phyloP scores from a whole-genome alignment of 2,888 invertebrate genomes.

The Volucella zonaria region DNA sequence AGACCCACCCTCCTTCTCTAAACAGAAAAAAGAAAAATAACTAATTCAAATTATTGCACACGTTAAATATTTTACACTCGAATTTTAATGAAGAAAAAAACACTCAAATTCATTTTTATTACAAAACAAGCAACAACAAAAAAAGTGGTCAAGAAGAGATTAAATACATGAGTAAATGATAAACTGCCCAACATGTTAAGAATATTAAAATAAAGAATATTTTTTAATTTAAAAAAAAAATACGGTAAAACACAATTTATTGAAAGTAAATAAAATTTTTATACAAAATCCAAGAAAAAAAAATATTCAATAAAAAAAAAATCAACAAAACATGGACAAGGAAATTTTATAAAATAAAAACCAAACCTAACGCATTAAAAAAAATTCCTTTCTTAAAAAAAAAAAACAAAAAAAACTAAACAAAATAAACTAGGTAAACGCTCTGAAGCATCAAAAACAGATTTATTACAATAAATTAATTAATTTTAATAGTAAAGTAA shows the following conservation, averaged over 20 bases:
- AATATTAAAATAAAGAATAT: constrained; percentile 64
- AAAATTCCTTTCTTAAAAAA: constrained; percentile 49
- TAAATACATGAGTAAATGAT: constrained; percentile 67
- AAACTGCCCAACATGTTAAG: constrained; percentile 71
- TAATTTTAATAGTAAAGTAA: constrained; percentile 43
- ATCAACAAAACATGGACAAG: constrained; percentile 57
- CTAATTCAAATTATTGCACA: constrained; percentile 59
- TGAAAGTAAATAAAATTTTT: constrained; percentile 62
- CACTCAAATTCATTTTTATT: constrained; percentile 67
- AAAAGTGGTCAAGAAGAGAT: constrained; percentile 57
- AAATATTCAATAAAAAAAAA: constrained; percentile 44
- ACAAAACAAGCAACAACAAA: constrained; percentile 52
- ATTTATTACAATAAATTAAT: constrained; percentile 56
- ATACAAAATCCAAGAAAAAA: constrained; percentile 68
- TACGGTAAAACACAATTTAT: constrained; percentile 37
- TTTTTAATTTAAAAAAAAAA: constrained; percentile 63
- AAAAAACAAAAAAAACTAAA: constrained; percentile 30
- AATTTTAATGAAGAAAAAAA: constrained; percentile 52
- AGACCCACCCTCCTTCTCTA: constrained; percentile 69
- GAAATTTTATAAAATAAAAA: constrained; percentile 66
- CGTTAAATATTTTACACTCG: constrained; percentile 71
- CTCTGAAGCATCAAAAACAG: constrained; percentile 59
- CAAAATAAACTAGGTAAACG: constrained; percentile 15
- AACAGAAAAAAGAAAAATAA: constrained; percentile 26
- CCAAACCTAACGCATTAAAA: constrained; percentile 41